Base-by-base conservation (phyloP, 92 coral and sea anemone species). In the Heliopora coerulea region DNA sequence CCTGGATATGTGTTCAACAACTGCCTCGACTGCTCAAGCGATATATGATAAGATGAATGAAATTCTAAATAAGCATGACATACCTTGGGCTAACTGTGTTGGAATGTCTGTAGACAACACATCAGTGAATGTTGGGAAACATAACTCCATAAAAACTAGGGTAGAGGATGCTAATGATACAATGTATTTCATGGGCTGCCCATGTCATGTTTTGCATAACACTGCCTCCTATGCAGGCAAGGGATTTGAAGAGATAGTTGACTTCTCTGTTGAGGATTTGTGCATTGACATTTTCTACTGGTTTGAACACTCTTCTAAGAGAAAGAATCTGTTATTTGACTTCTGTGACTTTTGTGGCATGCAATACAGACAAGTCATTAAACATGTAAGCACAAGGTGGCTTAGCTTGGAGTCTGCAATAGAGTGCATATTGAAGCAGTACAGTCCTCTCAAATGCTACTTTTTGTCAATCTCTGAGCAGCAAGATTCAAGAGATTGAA, bases 321-420 rank as follows among this genome's bases (percentile, higher is more conserved):
- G 78, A 75, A 82, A 82, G 62, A 62, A 62, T 15, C n/a, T n/a
- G n/a, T 49, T 62, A 39, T 69, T 79, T 59, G 54, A 70, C 23
- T 83, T 58, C 73, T 83, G 87, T 78, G 83, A 83, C 74, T 83
- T 83, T 81, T 83, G 75, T 52, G 80, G 65, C 57, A 64, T 80
- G 30, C 62, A 68, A 56, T 76, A 83, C 83, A 70, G 79, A 24
- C 78, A 83, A 18, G 79, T 68, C 72, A 76, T 76, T 68, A 83
- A 77, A 83, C 86, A 82, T 75, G 82, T 82, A 50, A 74, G 73
- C 69, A 78, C 80, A 42, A 68, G 83, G 74, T 83, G 87, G 87
- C 83, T 83, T 54, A 83, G 87, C 68, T 81, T 83, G 61, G 80
- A 83, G 62, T 76, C 82, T 76, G 74, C 87, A n/a, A 68, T 83